Percentiles rank a stretch among this genome's conserved stretches.
Evolutionary conservation across 2,888 invertebrate genomes (phyloP).

Genomic region (Elegia similella): DNA sequence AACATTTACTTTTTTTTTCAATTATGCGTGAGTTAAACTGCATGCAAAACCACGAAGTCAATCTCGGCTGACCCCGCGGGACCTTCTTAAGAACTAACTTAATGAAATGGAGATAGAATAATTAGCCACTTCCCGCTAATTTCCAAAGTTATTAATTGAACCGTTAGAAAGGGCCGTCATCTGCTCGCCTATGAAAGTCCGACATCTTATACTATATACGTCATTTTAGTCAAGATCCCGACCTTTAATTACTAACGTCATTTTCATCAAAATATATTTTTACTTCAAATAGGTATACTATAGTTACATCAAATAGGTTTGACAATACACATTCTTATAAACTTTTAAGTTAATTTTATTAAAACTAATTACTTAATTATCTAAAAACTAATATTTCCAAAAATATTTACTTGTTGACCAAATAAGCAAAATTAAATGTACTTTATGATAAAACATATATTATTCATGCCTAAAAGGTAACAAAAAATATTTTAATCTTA

Average conservation of each 20-base stretch:
- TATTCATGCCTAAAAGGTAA: no score
- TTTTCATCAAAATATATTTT: neutral
- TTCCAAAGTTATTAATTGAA: conserved; percentile 77
- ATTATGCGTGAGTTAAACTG: conserved; percentile 16
- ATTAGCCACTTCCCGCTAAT: conserved; percentile 71
- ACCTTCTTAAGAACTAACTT: conserved; percentile 48
- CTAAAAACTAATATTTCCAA: no score
- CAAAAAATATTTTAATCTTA: no score
- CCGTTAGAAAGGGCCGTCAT: conserved; percentile 67
- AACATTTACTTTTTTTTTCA: neutral
- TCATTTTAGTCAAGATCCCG: conserved; percentile 6
- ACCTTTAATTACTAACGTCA: conserved; percentile 20
- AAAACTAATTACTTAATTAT: no score
- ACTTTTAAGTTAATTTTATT: no score
- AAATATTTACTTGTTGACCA: no score
- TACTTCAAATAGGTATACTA: no score
- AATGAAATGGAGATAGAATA: conserved; percentile 71
- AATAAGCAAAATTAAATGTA: no score
- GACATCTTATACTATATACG: conserved; percentile 22
- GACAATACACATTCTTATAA: no score
- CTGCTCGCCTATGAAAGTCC: conserved; percentile 46
- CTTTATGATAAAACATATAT: no score
- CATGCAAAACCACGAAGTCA: conserved; percentile 36
- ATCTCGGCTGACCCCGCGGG: conserved; percentile 42
- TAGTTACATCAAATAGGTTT: no score